Base-by-base conservation (phyloP, 2,888 invertebrate species). In the Acleris literana region DNA sequence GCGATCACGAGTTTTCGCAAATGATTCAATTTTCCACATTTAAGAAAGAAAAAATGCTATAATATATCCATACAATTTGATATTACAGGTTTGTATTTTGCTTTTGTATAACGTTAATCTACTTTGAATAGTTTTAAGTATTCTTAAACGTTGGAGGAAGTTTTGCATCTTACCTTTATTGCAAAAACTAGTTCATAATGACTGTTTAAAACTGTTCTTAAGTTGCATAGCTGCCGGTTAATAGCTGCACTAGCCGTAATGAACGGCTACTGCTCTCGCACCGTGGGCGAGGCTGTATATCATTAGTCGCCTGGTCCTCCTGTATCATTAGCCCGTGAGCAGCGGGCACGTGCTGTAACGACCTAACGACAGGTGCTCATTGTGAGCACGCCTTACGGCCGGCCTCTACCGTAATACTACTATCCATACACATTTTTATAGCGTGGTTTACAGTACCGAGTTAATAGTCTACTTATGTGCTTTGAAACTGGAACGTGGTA, bases 1-100 rank as follows among this genome's bases (percentile, higher is more conserved):
- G 78, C 72, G 77, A 80, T 77, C 75, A 68, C 76, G 76, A 79
- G 77, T 83, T 85, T 87, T 85, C 83, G 85, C 84, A 76, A 83
- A 76, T 82, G 76, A 81, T 82, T 80, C 82, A 84, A 85, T 86
- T 88, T 87, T 80, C 82, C 77, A 72, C 73, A 72, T 72, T 71
- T 77, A 72, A 70, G 76, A 74, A 80, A 76, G 71, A 33, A 33
- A 33, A 33, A 7, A 29, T 29, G 33, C 33, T 9, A 33, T 9
- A 33, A 33, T 9, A 33, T 33, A 33, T 33, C 33, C 33, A 11
- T 3, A 33, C 3, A 33, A 33, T 33, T 1, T 3, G 9, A 33
- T 33, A 33, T 33, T 11, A 33, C 11, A 33, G 3, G 13, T 9
- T 11, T 13, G 39, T 39, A 33, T 39, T 39, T 39, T 13, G 13